These are phyloP conservation scores for Heliconius himera DNA, from an alignment of 1,140 invertebrate species.

Conservation along the genomic window DNA sequence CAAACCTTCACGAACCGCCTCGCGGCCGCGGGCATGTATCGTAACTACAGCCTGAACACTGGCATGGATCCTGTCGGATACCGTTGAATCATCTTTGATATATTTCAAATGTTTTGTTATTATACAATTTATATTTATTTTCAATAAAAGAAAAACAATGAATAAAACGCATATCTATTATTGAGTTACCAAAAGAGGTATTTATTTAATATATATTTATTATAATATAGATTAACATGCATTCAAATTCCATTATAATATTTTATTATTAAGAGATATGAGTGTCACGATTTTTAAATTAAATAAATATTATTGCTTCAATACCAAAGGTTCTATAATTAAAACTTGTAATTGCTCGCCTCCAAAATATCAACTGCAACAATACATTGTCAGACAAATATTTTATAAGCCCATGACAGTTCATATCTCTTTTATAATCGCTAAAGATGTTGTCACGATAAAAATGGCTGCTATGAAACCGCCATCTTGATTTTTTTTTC, in stretches of 20 bases:
- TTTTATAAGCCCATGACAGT: slow-evolving; percentile 39
- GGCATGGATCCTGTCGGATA: slow-evolving; percentile 80
- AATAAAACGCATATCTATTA: slow-evolving; percentile 53
- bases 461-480: slow-evolving; percentile 31
- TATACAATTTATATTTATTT: neutral
- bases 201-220: slow-evolving; percentile 74
- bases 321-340: slow-evolving; percentile 15
- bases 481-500: neutral
- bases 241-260: slow-evolving; percentile 79
- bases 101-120: slow-evolving; percentile 2
- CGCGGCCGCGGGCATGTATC: slow-evolving; percentile 84
- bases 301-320: slow-evolving; percentile 22
- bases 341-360: slow-evolving; percentile 10
- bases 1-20: slow-evolving; percentile 83
- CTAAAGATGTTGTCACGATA: slow-evolving; percentile 53
- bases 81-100: slow-evolving; percentile 31
- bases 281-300: slow-evolving; percentile 46
- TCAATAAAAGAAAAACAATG: neutral
- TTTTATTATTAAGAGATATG: slow-evolving; percentile 63
- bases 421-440: slow-evolving; percentile 53
- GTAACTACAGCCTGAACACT: slow-evolving; percentile 87
- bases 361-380: slow-evolving; percentile 6
- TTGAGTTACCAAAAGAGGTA: slow-evolving; percentile 79
- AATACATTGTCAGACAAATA: slow-evolving; percentile 15
- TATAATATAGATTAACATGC: slow-evolving; percentile 79